These are phyloP conservation scores for Artibeus jamaicensis DNA, from an alignment of 2,797 vertebrate genomes.

Conservation along the genomic window DNA sequence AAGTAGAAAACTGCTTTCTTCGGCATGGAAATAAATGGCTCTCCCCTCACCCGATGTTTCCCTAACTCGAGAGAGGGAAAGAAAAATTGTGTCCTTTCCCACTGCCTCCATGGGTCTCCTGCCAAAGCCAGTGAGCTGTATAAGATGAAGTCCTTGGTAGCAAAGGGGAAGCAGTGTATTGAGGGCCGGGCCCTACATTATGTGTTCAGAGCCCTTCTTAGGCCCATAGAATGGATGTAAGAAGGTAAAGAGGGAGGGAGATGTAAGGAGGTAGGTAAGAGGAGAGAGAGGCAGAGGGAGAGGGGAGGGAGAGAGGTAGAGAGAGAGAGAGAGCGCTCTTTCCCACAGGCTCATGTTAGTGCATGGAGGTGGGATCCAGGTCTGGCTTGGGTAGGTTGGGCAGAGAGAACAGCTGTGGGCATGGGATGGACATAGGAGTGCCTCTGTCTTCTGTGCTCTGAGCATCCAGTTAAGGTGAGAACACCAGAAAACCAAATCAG, in stretches of 20 bases:
- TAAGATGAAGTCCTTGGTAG: not conserved
- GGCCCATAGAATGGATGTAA: not conserved
- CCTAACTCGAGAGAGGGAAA: not conserved
- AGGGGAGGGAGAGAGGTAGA: too few relatives aligned
- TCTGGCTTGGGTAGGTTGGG: not conserved
- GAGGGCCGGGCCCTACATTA: not conserved
- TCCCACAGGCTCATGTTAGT: not conserved
- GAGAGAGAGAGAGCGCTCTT: not conserved
- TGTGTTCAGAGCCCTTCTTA: not conserved
- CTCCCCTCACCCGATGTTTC: not conserved
- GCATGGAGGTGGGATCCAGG: not conserved
- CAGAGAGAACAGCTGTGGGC: not conserved
- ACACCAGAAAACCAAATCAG: constrained; percentile 7
- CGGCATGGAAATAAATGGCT: not conserved
- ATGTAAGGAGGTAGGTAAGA: not conserved
- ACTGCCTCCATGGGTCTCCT: not conserved
- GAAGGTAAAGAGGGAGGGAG: not conserved
- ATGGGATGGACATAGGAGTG: not conserved
- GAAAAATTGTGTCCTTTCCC: not conserved
- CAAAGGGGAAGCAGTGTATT: not conserved
- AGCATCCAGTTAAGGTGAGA: not conserved
- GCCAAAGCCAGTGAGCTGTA: not conserved
- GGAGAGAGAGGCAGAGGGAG: not conserved
- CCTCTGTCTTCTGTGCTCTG: not conserved
- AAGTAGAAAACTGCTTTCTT: not conserved